Conservation (phyloP, 2,113 vertebrate species). For the Aleadryas rufinucha region DNA sequence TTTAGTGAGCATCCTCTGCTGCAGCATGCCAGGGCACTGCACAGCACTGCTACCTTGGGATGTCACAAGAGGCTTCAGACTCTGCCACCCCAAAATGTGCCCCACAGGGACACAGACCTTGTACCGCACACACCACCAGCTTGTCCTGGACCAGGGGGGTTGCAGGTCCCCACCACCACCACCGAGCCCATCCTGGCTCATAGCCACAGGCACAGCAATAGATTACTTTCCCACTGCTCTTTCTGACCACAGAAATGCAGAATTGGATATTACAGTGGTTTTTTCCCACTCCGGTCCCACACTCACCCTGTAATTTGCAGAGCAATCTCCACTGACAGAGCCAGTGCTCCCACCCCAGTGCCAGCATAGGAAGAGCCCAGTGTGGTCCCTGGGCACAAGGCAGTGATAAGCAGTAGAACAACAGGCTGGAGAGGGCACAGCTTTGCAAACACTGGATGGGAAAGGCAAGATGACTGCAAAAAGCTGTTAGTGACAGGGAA, state of each 20-base stretch:
- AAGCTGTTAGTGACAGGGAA: not conserved
- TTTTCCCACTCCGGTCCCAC: not conserved
- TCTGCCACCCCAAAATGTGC: not conserved
- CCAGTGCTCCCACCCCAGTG: not conserved
- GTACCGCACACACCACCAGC: accelerated
- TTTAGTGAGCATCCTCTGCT: constrained; percentile 39
- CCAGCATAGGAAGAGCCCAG: not conserved
- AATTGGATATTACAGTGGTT: not conserved
- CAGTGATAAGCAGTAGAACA: not conserved
- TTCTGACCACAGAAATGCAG: constrained; percentile 9
- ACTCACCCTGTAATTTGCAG: not conserved
- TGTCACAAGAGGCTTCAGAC: not conserved
- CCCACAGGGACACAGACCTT: not conserved
- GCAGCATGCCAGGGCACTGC: not conserved
- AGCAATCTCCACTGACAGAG: not conserved
- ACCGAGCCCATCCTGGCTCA: not conserved
- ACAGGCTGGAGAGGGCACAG: not conserved
- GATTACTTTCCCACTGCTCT: not conserved
- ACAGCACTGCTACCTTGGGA: not conserved
- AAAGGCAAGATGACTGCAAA: not conserved
- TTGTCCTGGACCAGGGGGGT: not conserved
- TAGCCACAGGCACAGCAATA: not conserved
- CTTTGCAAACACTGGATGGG: not conserved
- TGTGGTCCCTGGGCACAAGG: not conserved
- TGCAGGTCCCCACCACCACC: not conserved